Conservation (phyloP, 2,888 invertebrate genomes). For the Ashinkailepas kermadecensis region DNA sequence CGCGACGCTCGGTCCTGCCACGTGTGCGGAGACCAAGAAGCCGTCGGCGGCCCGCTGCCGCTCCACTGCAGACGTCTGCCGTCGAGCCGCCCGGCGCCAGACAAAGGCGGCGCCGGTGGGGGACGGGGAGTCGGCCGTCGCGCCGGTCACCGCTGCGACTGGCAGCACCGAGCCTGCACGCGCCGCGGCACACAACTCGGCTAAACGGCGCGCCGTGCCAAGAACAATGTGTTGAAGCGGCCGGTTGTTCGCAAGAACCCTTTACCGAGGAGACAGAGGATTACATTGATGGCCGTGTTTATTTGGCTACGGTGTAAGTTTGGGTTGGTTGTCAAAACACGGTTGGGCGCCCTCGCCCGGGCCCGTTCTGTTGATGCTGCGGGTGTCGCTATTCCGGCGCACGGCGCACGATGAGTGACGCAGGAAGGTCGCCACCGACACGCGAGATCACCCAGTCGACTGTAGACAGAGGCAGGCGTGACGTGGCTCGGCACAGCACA, state of each 20-base stretch:
- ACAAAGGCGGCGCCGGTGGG: background rate
- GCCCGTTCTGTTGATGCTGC: constrained; percentile 15
- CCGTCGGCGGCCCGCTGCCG: too few species aligned
- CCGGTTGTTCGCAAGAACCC: constrained; percentile 13
- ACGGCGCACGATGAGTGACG: background rate
- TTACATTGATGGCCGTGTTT: constrained; percentile 18
- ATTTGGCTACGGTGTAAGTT: constrained; percentile 16
- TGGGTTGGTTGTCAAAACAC: constrained; percentile 20
- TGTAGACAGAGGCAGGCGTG: background rate
- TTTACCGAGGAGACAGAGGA: constrained; percentile 20
- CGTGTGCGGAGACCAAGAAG: too few species aligned
- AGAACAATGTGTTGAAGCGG: background rate
- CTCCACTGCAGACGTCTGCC: background rate
- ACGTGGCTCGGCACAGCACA: too few species aligned
- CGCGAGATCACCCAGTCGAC: background rate
- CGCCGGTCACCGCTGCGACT: background rate
- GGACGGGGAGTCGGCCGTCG: background rate
- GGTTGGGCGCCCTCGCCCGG: background rate
- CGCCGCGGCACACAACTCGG: background rate
- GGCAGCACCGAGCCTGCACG: background rate
- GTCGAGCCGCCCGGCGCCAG: background rate
- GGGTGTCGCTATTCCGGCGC: constrained; percentile 18
- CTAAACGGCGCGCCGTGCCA: constrained; percentile 5
- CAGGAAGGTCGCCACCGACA: background rate
- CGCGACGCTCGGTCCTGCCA: too few species aligned